Conservation (phyloP, 2,888 invertebrate genomes). For the Deilephila elpenor region DNA sequence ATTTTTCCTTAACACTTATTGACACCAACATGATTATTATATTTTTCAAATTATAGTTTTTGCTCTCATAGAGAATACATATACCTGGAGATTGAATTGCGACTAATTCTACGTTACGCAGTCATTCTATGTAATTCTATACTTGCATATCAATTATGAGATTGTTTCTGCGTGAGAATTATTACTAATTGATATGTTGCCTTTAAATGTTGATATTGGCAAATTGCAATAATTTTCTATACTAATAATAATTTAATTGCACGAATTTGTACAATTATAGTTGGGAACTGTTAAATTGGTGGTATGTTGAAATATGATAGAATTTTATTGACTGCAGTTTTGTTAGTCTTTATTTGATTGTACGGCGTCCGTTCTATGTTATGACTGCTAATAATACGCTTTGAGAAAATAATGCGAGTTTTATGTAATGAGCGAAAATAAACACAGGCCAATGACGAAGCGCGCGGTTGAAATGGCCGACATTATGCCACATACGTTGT, state of each 20-base stretch:
- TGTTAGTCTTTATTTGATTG: constrained; percentile 51
- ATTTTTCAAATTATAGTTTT: constrained; percentile 23
- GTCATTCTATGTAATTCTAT: constrained; percentile 34
- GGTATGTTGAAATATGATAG: constrained; percentile 39
- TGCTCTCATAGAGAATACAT: constrained; percentile 18
- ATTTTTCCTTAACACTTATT: constrained; percentile 5
- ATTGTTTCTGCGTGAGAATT: constrained; percentile 51
- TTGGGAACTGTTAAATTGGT: constrained; percentile 43
- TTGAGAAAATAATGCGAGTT: constrained; percentile 47
- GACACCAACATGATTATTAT: constrained; percentile 8
- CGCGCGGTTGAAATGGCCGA: constrained; percentile 28
- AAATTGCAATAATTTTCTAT: constrained; percentile 56
- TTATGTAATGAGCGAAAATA: constrained; percentile 54
- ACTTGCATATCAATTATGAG: constrained; percentile 63
- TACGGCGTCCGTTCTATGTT: constrained; percentile 53
- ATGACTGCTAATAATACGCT: constrained; percentile 59
- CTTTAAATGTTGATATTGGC: constrained; percentile 56
- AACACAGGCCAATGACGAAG: constrained; percentile 35
- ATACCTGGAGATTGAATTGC: constrained; percentile 19
- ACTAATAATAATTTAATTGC: constrained; percentile 49
- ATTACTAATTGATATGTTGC: constrained; percentile 57
- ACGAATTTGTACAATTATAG: constrained; percentile 30
- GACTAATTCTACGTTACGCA: constrained; percentile 10
- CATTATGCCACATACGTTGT: constrained; percentile 30
- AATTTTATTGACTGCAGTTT: constrained; percentile 54